Conservation (phyloP, 2,888 invertebrate genomes). For the Hypercompe scribonia region DNA sequence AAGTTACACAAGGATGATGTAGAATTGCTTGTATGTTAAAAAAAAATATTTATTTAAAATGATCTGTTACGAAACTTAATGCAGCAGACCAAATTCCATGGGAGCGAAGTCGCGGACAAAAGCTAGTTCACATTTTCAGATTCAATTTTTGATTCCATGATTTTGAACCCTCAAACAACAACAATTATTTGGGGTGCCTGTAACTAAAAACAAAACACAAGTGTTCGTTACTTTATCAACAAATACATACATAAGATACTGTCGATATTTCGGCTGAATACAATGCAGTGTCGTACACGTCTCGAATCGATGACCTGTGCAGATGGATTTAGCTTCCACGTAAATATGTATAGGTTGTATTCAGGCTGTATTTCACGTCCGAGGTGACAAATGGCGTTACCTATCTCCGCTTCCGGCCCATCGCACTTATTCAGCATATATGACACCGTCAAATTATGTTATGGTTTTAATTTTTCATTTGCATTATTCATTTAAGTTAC, state of each 20-base stretch:
- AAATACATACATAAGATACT: background rate
- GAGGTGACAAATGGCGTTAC: conserved; percentile 29
- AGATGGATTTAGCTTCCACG: background rate
- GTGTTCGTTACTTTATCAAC: background rate
- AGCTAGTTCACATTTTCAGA: no score
- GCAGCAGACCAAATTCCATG: no score
- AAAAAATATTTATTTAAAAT: no score
- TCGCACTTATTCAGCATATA: conserved; percentile 17
- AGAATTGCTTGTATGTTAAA: no score
- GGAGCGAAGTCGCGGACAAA: no score
- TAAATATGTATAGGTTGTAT: conserved; percentile 5
- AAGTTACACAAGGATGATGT: no score
- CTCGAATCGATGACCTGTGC: conserved; percentile 4
- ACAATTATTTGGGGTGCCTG: background rate
- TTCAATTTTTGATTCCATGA: no score
- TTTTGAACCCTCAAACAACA: no score
- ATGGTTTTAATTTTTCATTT: conserved; percentile 11
- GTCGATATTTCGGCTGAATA: no score
- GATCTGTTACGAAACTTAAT: no score
- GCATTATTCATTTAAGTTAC: background rate
- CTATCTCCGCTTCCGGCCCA: conserved; percentile 31
- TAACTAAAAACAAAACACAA: background rate
- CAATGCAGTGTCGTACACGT: background rate
- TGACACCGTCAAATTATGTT: conserved; percentile 12
- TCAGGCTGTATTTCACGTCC: conserved; percentile 27